Evolutionary conservation across 2,113 vertebrate genomes (phyloP).

Genomic region (Osmerus mordax): DNA sequence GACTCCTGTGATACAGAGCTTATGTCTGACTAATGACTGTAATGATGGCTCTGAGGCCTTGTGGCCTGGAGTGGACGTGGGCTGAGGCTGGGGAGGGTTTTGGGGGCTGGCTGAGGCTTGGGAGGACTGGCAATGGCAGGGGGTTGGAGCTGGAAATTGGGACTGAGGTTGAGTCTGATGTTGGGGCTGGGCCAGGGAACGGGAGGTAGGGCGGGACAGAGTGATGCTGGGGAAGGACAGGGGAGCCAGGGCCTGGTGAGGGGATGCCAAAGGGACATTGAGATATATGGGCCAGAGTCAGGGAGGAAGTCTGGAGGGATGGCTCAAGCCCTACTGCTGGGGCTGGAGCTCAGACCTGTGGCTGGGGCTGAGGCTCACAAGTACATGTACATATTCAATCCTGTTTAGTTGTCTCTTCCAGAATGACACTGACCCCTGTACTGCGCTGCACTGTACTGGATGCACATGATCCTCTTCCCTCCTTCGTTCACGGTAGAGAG

Average conservation of each 20-base stretch:
- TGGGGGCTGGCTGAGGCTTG: not conserved
- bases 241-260: not conserved
- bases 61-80: conserved; percentile 9
- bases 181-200: not conserved
- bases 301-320: not conserved
- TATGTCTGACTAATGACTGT: conserved; percentile 69
- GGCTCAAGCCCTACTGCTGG: not conserved
- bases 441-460: too few species aligned
- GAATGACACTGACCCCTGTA: too few species aligned
- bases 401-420: too few species aligned
- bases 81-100: not conserved
- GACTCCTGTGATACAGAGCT: conserved; percentile 69
- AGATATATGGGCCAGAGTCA: not conserved
- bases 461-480: too few species aligned
- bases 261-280: not conserved
- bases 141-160: not conserved
- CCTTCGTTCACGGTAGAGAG: too few species aligned
- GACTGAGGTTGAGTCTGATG: not conserved
- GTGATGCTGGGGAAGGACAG: not conserved
- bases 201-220: not conserved
- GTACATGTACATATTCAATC: not conserved
- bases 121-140: not conserved
- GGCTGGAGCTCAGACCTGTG: not conserved
- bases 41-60: conserved; percentile 57
- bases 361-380: not conserved